These are phyloP conservation scores for Phortica okadai DNA, from an alignment of 2,888 invertebrate genomes.

Conservation along the genomic window DNA sequence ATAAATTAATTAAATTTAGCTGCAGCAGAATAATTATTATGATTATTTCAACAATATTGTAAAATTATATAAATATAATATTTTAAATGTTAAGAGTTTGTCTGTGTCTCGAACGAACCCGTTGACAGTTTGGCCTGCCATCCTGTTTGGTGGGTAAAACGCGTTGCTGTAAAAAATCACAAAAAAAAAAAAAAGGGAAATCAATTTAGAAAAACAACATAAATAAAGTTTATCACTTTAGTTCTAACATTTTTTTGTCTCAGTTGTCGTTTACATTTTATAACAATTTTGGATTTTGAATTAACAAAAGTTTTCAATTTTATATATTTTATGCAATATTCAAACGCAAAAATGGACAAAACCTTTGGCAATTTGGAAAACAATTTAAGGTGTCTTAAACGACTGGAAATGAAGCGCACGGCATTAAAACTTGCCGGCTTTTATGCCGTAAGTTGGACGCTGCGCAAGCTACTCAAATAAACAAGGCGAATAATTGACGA, in stretches of 20 bases:
- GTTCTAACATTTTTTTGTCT: too few relatives aligned
- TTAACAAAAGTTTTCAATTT: not conserved
- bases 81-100: not conserved
- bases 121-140: constrained; percentile 70
- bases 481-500: not conserved
- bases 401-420: constrained; percentile 55
- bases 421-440: constrained; percentile 60
- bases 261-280: too few relatives aligned
- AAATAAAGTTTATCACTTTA: not conserved
- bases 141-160: constrained; percentile 66
- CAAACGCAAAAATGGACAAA: constrained; percentile 49
- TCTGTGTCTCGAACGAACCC: constrained; percentile 40
- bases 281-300: not conserved
- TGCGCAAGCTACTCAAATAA: constrained; percentile 58
- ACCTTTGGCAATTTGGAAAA: constrained; percentile 50
- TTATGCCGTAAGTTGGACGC: constrained; percentile 60
- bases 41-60: not conserved
- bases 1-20: not conserved
- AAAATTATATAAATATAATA: constrained; percentile 19
- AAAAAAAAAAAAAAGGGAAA: not conserved
- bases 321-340: not conserved
- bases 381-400: constrained; percentile 39
- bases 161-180: constrained; percentile 52
- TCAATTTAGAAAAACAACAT: not conserved
- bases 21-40: not conserved